phyloP scores from a whole-genome alignment of 1,140 invertebrate genomes.

The Andrena cerasifolii region DNA sequence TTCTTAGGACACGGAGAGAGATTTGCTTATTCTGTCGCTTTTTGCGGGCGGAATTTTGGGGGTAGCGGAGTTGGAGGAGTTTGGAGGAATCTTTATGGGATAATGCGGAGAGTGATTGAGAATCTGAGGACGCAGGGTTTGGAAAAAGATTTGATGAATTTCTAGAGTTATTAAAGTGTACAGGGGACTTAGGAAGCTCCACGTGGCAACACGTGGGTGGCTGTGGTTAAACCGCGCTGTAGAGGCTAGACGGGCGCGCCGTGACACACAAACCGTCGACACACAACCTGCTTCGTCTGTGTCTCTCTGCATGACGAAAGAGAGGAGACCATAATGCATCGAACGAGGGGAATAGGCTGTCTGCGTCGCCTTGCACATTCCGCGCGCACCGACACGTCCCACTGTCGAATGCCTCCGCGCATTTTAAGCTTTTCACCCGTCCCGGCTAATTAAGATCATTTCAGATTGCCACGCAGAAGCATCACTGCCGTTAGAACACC shows the following conservation, averaged over 20 bases:
- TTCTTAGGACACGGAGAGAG: not conserved
- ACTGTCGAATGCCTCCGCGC: constrained; percentile 43
- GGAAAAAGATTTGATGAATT: no score
- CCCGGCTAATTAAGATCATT: constrained; percentile 29
- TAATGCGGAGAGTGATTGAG: no score
- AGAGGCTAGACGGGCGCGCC: constrained; percentile 26
- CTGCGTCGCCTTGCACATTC: constrained; percentile 66
- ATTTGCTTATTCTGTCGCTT: no score
- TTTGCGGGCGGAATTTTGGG: no score
- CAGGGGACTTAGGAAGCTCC: not conserved
- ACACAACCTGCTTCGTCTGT: constrained; percentile 46
- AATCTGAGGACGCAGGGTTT: no score
- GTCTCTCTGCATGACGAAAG: constrained; percentile 16
- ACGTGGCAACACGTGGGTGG: constrained; percentile 9
- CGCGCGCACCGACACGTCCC: constrained; percentile 59
- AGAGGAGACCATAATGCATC: constrained; percentile 38
- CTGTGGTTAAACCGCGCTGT: not conserved
- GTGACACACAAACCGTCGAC: constrained; percentile 51
- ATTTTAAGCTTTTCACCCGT: constrained; percentile 34
- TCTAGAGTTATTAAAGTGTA: no score
- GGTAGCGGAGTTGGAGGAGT: no score
- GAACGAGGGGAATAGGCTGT: constrained; percentile 45
- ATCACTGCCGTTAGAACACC: no score
- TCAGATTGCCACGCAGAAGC: not conserved
- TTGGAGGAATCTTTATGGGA: no score